Conservation (phyloP, 1,140 invertebrate genomes). For the Meloidogyne floridensis region DNA sequence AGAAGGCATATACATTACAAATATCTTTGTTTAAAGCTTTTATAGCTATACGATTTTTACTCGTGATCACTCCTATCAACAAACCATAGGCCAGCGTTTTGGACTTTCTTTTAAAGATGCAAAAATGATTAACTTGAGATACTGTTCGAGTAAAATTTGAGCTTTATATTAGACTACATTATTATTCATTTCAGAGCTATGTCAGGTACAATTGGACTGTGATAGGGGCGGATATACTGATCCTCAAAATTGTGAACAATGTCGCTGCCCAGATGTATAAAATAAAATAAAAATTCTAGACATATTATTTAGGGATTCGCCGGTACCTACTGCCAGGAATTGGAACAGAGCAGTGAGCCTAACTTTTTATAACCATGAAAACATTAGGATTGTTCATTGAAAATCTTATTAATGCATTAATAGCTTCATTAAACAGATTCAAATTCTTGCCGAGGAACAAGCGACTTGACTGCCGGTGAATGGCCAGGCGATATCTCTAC, state of each 20-base stretch:
- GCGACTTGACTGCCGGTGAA: slow-evolving; percentile 34
- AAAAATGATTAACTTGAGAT: slow-evolving; percentile 62
- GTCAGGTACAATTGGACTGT: slow-evolving; percentile 45
- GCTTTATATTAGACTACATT: not conserved
- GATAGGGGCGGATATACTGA: slow-evolving; percentile 63
- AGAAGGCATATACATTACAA: slow-evolving; percentile 26
- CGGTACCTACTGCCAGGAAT: slow-evolving; percentile 46
- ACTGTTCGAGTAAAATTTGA: slow-evolving; percentile 49
- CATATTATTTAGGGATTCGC: slow-evolving; percentile 42
- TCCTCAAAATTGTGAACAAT: slow-evolving; percentile 59
- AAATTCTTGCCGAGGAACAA: slow-evolving; percentile 27
- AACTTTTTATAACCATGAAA: not conserved
- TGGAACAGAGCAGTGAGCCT: slow-evolving; percentile 43
- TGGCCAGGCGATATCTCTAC: slow-evolving; percentile 16
- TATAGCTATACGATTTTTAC: slow-evolving; percentile 57
- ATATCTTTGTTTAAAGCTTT: not conserved
- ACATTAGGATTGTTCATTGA: not conserved
- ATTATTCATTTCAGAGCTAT: slow-evolving; percentile 40
- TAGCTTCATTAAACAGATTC: slow-evolving; percentile 13
- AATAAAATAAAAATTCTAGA: not conserved
- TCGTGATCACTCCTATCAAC: slow-evolving; percentile 56
- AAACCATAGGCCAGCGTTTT: slow-evolving; percentile 58
- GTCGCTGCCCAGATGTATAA: slow-evolving; percentile 56
- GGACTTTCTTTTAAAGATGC: slow-evolving; percentile 62
- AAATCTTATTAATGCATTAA: no score